Evolutionary conservation across 53 echinoderm and acorn worm genomes (phyloP).

Genomic region (Paracentrotus lividus): DNA sequence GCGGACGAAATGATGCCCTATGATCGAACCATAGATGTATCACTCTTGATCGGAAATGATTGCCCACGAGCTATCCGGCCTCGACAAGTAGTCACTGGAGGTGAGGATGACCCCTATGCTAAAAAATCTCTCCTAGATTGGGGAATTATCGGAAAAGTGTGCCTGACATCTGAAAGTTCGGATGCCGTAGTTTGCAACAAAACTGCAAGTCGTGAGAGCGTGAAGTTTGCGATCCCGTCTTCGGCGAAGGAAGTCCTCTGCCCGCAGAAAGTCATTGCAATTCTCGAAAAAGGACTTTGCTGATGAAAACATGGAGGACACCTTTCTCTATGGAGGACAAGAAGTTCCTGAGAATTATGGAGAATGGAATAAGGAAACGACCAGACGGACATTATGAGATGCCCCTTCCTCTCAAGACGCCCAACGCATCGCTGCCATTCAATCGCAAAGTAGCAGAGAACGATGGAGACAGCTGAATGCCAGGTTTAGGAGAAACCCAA

Average conservation of each 20-base stretch:
- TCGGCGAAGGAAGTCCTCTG: conserved; percentile 35
- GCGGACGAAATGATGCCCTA: conserved; percentile 67
- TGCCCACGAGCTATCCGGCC: conserved; percentile 65
- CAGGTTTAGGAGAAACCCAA: conserved; percentile 52
- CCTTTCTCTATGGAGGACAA: conserved; percentile 68
- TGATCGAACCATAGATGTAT: conserved; percentile 52
- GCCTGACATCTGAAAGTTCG: conserved; percentile 20
- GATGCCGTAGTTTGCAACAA: neutral
- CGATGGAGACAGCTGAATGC: conserved; percentile 57
- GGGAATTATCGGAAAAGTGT: conserved; percentile 12
- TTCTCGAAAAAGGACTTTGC: conserved; percentile 75
- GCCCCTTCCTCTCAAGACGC: conserved; percentile 62
- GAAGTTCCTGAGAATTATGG: conserved; percentile 68
- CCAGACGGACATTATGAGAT: conserved; percentile 74
- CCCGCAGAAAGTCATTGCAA: conserved; percentile 40
- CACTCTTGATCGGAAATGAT: conserved; percentile 69
- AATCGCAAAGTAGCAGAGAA: conserved; percentile 69
- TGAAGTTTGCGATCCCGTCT: conserved; percentile 28
- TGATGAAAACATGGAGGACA: neutral
- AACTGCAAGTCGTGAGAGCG: neutral
- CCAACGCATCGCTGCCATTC: conserved; percentile 60
- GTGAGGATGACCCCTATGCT: conserved; percentile 78
- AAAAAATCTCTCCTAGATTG: neutral
- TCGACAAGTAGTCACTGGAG: conserved; percentile 64
- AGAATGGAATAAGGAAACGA: conserved; percentile 65